Base-by-base conservation (phyloP, 2,797 vertebrate genomes). In the Catostomus latipinnis region DNA sequence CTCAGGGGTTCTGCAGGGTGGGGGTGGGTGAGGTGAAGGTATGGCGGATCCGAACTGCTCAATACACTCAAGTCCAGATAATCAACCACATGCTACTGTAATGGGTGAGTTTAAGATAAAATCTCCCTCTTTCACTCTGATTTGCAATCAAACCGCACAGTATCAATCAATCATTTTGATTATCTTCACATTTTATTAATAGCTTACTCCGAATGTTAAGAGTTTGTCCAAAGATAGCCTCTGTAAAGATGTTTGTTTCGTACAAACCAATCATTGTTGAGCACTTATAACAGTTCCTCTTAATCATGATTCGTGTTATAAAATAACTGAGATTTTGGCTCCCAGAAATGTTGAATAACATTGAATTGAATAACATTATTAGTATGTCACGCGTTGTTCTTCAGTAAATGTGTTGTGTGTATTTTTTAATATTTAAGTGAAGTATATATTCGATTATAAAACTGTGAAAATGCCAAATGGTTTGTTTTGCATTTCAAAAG, bases 1-100 rank as follows among this genome's bases (percentile, higher is more conserved):
- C 91, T 93, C 87, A 84, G 90, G 91, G 93, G 92, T 89, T 92
- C 91, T 91, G 91, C 88, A 88, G 81, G 91, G 92, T 93, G 91
- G 92, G 87, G 78, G 87, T 90, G 74, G 91, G 91, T 92, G 91
- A 92, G 86, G 74, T 88, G 89, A 45, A 62, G 74, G 73, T 72
- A 72, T 71, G 63, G 76, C 53, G 61, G 70, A 86, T 88, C 83
- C 83, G 89, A 88, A 88, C 82, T 88, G 86, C 89, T 78, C 71
- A 61, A 49, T 56, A 70, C 43, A 62, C 62, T 8, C 60, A 62
- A 34, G 34, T 34, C 34, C 10, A 10, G 34, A 57, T 8, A 54
- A 13, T 34, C 34, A 45, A 58, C 34, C 57, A 50, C 54, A 71
- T 45, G 43, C 71, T 34, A 16, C 11, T 61, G 60, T 65, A 13